A percentile compares a stretch with the other conserved stretches of the same genome.
These are phyloP conservation scores for Lordiphosa mommai DNA, from an alignment of 1,140 invertebrate species.

Conservation along the genomic window DNA sequence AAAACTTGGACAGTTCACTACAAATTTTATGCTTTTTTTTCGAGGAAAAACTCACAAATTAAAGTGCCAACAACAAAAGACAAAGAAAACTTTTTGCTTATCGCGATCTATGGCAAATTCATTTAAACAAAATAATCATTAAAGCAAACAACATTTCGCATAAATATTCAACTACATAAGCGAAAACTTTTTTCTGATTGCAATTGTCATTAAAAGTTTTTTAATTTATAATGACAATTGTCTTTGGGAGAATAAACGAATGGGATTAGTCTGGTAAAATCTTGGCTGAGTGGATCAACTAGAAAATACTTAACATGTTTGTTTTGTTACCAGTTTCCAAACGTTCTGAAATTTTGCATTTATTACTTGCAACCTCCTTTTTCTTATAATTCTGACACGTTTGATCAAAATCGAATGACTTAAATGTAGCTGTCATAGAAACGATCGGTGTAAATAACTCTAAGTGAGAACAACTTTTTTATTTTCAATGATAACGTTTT, in stretches of 20 bases:
- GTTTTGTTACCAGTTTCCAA: too few relatives aligned
- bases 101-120: slow-evolving; percentile 32
- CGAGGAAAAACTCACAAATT: slow-evolving; percentile 10
- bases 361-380: too few relatives aligned
- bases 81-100: slow-evolving; percentile 28
- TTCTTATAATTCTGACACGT: too few relatives aligned
- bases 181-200: background rate
- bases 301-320: too few relatives aligned
- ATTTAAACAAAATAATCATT: slow-evolving; percentile 23
- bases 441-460: too few relatives aligned
- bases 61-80: slow-evolving; percentile 13
- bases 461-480: too few relatives aligned
- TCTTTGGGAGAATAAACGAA: background rate
- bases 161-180: slow-evolving; percentile 26
- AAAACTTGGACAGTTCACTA: slow-evolving; percentile 15
- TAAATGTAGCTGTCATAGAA: too few relatives aligned
- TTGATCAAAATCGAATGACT: too few relatives aligned
- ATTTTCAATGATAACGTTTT: too few relatives aligned
- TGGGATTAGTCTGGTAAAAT: too few relatives aligned
- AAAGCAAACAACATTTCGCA: slow-evolving; percentile 16
- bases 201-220: slow-evolving; percentile 13
- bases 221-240: slow-evolving; percentile 14
- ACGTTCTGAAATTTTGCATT: too few relatives aligned
- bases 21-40: background rate
- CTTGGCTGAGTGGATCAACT: too few relatives aligned